These are phyloP conservation scores for Osedax frankpressi DNA, from an alignment of 2,888 invertebrate species.

Conservation along the genomic window DNA sequence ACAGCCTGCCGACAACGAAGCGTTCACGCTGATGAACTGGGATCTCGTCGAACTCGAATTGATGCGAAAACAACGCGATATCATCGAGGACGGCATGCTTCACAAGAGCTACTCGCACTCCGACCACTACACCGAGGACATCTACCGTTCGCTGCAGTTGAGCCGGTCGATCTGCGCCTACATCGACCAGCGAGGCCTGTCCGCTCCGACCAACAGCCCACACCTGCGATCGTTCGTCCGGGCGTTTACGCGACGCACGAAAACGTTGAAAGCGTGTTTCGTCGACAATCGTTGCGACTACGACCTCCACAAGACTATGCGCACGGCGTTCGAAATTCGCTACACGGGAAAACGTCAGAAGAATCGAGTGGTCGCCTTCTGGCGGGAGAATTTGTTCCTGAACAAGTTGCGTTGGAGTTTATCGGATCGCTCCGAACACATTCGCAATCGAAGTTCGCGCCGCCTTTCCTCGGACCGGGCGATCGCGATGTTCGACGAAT, in stretches of 20 bases:
- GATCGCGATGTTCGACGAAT: neutral
- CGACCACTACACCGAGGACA: neutral
- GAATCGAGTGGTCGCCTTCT: neutral
- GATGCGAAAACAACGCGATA: neutral
- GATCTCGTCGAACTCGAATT: neutral
- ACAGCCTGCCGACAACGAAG: neutral
- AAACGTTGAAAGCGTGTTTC: neutral
- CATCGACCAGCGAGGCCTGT: neutral
- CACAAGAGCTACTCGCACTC: neutral
- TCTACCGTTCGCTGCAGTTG: neutral
- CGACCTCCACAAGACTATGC: neutral
- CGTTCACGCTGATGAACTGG: neutral
- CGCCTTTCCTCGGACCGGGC: neutral
- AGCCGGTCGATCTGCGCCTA: neutral
- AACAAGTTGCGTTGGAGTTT: neutral
- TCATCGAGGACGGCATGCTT: neutral
- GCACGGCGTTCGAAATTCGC: neutral
- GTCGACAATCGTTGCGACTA: neutral
- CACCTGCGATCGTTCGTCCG: neutral
- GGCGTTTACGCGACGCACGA: neutral
- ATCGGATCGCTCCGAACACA: neutral
- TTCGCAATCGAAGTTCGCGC: neutral
- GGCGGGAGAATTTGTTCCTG: neutral
- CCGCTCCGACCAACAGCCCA: neutral
- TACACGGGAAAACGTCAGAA: neutral